A percentile compares a stretch with the other conserved stretches of the same genome.
phyloP scores from a whole-genome alignment of 2,888 invertebrate species.

The Cephus nigrinus region DNA sequence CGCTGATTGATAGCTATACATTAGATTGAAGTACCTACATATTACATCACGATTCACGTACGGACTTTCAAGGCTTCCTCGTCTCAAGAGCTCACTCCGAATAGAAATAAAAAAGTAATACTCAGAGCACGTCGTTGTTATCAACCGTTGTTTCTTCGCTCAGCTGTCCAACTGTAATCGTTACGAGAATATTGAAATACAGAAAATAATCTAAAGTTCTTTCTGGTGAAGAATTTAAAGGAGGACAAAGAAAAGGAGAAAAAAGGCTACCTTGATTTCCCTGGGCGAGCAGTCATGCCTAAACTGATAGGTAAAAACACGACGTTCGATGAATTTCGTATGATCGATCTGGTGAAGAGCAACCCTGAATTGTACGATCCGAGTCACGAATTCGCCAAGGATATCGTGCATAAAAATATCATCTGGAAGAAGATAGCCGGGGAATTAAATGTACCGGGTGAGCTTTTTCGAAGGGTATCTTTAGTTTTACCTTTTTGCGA shows the following conservation, averaged over 20 bases:
- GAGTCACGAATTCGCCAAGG: conserved; percentile 20
- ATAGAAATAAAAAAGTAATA: background rate
- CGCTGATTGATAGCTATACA: background rate
- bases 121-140: background rate
- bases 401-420: conserved; percentile 20
- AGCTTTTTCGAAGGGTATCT: background rate
- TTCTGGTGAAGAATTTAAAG: background rate
- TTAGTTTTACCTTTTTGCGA: background rate
- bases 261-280: background rate
- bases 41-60: background rate
- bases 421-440: conserved; percentile 35
- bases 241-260: background rate
- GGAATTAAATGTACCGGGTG: conserved; percentile 36
- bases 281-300: background rate
- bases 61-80: background rate
- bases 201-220: background rate
- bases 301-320: background rate
- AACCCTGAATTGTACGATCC: conserved; percentile 34
- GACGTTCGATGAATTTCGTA: conserved; percentile 25
- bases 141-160: background rate
- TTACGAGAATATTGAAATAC: background rate
- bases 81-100: background rate
- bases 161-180: background rate
- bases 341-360: conserved; percentile 34
- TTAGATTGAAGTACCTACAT: background rate